Evolutionary conservation across 2,797 vertebrate genomes (phyloP).

Genomic region (Pogoniulus pusillus): DNA sequence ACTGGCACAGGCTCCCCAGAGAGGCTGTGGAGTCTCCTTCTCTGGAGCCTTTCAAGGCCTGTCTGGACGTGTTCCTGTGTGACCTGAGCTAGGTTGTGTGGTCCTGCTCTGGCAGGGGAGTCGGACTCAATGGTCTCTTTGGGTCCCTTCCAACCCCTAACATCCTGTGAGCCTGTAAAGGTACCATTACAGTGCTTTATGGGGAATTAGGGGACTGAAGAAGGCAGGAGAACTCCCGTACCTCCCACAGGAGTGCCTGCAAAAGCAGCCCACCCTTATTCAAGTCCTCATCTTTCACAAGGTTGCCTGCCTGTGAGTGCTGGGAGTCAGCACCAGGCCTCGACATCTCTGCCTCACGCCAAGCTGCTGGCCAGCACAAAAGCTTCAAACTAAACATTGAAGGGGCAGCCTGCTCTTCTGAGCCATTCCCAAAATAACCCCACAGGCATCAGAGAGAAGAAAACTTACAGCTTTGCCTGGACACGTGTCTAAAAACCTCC

Average conservation of each 20-base stretch:
- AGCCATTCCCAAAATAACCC: not conserved
- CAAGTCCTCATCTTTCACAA: not conserved
- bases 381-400: not conserved
- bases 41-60: too few relatives aligned
- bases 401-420: not conserved
- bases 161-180: too few relatives aligned
- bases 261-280: not conserved
- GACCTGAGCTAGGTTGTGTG: too few relatives aligned
- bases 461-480: constrained; percentile 23
- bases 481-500: constrained; percentile 39
- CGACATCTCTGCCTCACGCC: rapidly evolving
- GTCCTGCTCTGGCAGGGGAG: too few relatives aligned
- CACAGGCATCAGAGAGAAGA: not conserved
- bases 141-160: too few relatives aligned
- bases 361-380: not conserved
- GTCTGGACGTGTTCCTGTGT: too few relatives aligned
- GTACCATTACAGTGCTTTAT: not conserved
- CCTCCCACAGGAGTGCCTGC: not conserved
- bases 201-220: not conserved
- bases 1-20: too few relatives aligned
- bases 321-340: rapidly evolving
- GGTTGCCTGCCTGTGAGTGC: not conserved
- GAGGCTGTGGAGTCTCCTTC: too few relatives aligned
- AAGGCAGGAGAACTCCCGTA: not conserved
- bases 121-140: too few relatives aligned